Evolutionary conservation across 2,888 invertebrate genomes (phyloP), one percentile per base, ranked within the genome.

Genomic region (Drosophila subquinaria): DNA sequence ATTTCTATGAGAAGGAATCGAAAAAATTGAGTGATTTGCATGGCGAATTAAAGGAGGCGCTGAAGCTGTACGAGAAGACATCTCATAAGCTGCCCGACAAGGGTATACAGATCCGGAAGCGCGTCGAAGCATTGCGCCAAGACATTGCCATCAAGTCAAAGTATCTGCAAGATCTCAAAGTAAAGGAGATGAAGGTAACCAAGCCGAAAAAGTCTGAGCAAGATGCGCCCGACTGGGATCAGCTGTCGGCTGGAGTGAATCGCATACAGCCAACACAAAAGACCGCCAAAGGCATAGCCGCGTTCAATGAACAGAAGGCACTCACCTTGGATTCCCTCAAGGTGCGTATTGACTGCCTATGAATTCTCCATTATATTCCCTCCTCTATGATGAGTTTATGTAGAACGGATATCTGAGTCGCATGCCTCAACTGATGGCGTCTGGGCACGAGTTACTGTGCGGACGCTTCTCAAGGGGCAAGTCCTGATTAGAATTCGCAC

Each of bases 291-390:
- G 96, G 96, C 0, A 93, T 96, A 93, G 94, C 94, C 38, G 96
- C 95, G 0, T 95, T 95, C 81, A 94, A 95, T 88, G 94, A 94
- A 3, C 95, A 96, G 84, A 95, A 95, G 71, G 93, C 94, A 9
- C 88, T 96, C 23, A 97, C 97, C 3, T 92, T 96, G 64, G 96
- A 97, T 47, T 94, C 96, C 4, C 93, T 97, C 2, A 94, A 96
- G 76, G 92, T 92, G 50, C n/a, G 74, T 59, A 20, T 23, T 30
- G 27, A 20, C n/a, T 36, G 1, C 2, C 2, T 8, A 20, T 33
- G 13, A 6, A 20, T 51, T n/a, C 17, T n/a, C 2, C 27, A 23
- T 11, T n/a, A 15, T 17, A 35, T 10, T 27, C 17, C 3, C 15
- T 10, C 11, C 6, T 23, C 6, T 15, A 64, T 91, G 91, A 91